Evolutionary conservation across 1,140 invertebrate genomes (phyloP), one percentile per base, ranked within the genome.

Genomic region (Colletes latitarsis): DNA sequence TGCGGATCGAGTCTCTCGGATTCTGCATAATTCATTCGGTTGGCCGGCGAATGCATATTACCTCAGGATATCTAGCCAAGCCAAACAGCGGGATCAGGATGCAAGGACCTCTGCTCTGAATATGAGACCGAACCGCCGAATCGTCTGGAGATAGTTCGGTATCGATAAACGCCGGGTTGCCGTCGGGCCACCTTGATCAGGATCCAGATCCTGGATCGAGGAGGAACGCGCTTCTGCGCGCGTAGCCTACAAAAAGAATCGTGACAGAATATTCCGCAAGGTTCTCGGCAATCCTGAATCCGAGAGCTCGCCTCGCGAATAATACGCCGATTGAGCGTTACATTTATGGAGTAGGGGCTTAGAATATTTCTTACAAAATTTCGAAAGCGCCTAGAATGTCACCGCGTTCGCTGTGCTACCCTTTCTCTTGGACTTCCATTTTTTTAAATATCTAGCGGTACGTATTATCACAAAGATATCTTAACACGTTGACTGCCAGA

Each of bases 1-100:
- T 82, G 82, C 79, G 72, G 71, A 78, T 84, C 85, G 82, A 60
- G 76, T 82, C 83, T 83, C 79, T 82, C 55, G 72, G 82, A 85
- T 77, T 89, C 82, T 90, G 86, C 89, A 90, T 90, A 89, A 90
- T 90, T 90, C 86, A 90, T 90, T 84, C 77, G 83, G 71, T 66
- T 75, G 70, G 46, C 67, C 78, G 76, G 52, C 78, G 80, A 88
- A 89, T 86, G 88, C 88, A 88, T 88, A 89, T 88, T 88, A 84
- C 86, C 81, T 81, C 77, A 88, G 88, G 88, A 88, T 88, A 88
- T 87, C 87, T 88, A 87, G 79, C 39, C 74, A 74, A 68, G 62
- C 41, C 43, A 60, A 81, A 60, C 77, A 64, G 69, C 64, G 67
- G 82, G 67, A 83, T 88, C 87, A 81, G 83, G 86, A 88, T 82